A percentile compares a stretch with the other conserved stretches of the same genome.
phyloP scores from a whole-genome alignment of 2,888 invertebrate genomes.

The Empis livida region DNA sequence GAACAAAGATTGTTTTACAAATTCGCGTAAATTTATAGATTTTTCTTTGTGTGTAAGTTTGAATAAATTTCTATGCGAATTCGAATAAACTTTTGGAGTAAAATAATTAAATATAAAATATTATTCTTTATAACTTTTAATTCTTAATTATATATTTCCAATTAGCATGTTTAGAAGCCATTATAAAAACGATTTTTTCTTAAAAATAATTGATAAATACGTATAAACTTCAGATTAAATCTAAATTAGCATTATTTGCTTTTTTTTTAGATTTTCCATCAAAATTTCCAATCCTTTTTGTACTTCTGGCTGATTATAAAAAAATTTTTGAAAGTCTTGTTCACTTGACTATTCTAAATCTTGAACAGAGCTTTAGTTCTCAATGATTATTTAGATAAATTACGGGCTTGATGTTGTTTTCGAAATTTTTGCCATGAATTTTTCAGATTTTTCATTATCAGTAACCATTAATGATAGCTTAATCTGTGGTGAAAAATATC shows the following conservation, averaged over 20 bases:
- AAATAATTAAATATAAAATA: too few relatives aligned
- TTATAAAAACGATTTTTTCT: neutral
- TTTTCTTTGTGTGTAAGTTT: too few relatives aligned
- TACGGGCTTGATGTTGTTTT: constrained; percentile 47
- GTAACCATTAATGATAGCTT: constrained; percentile 53
- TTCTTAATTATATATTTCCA: too few relatives aligned
- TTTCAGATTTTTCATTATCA: constrained; percentile 51
- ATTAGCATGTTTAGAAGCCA: too few relatives aligned
- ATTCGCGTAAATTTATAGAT: too few relatives aligned
- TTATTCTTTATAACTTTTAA: too few relatives aligned
- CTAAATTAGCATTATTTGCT: constrained; percentile 5
- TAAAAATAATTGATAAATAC: too few relatives aligned
- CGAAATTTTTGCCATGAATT: constrained; percentile 47
- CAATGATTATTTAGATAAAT: constrained; percentile 43
- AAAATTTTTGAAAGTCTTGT: constrained; percentile 51
- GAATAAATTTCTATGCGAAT: too few relatives aligned
- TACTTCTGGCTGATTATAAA: constrained; percentile 47
- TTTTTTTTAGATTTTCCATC: constrained; percentile 52
- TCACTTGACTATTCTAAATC: constrained; percentile 46
- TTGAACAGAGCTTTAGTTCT: constrained; percentile 38
- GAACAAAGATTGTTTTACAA: too few relatives aligned
- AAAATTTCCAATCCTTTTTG: constrained; percentile 63
- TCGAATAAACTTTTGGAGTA: too few relatives aligned
- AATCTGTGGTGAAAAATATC: constrained; percentile 52
- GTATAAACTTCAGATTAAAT: neutral